Percentiles rank a stretch among this genome's conserved stretches.
Evolutionary conservation across 2,797 vertebrate genomes (phyloP).

Genomic region (Parotocinclus haroldoi): DNA sequence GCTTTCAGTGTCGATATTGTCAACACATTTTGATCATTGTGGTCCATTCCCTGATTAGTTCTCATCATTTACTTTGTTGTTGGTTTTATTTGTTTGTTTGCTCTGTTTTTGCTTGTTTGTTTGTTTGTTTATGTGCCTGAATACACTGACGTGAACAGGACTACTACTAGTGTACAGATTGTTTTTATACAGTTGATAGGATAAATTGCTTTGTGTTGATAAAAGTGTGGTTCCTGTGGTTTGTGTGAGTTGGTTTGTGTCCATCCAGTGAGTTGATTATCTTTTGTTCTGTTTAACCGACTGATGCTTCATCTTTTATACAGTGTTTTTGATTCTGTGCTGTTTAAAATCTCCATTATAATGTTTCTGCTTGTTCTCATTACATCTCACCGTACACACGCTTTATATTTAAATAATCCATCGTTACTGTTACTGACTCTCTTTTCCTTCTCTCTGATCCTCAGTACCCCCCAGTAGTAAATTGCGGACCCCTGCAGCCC

Average conservation of each 20-base stretch:
- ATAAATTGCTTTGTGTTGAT: not conserved
- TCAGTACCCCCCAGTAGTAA: constrained; percentile 95
- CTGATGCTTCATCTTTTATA: too few relatives aligned
- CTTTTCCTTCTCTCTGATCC: constrained; percentile 2
- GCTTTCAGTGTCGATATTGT: not conserved
- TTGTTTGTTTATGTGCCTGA: too few relatives aligned
- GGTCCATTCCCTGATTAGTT: not conserved
- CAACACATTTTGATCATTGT: constrained; percentile 3
- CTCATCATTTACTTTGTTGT: not conserved
- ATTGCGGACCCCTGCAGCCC: constrained; percentile 84
- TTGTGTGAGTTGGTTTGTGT: constrained; percentile 39
- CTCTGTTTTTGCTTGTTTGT: too few relatives aligned
- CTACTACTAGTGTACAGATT: too few relatives aligned
- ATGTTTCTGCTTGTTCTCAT: not conserved
- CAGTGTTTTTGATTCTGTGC: constrained; percentile 18
- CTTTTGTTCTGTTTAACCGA: constrained; percentile 55
- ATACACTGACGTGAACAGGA: too few relatives aligned
- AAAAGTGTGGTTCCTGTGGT: constrained; percentile 53
- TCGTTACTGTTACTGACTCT: not conserved
- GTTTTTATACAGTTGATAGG: not conserved
- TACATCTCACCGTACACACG: not conserved
- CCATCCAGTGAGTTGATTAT: too few relatives aligned
- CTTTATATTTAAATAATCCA: not conserved
- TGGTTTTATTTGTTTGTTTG: too few relatives aligned
- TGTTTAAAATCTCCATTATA: constrained; percentile 11